These are phyloP conservation scores for Istiophorus platypterus DNA, from an alignment of 2,113 vertebrate species.

Conservation along the genomic window DNA sequence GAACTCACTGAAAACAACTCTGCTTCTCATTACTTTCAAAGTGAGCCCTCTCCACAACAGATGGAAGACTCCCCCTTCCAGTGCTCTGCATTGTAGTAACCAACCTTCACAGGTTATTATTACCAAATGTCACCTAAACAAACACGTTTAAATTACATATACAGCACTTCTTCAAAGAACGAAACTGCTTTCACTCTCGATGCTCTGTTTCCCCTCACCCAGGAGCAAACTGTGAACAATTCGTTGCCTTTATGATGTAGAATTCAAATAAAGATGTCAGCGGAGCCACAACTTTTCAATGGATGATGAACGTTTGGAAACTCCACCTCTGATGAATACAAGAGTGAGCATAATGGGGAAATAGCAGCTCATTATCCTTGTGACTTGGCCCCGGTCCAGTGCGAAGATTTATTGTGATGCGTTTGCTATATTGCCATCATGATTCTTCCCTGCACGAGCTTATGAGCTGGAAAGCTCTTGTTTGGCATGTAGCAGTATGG, in stretches of 20 bases:
- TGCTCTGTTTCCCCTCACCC: background rate
- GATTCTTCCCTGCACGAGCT: constrained; percentile 79
- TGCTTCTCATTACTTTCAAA: constrained; percentile 45
- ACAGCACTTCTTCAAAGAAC: constrained; percentile 8
- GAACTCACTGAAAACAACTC: constrained; percentile 46
- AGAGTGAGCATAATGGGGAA: constrained; percentile 67
- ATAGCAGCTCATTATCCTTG: constrained; percentile 76
- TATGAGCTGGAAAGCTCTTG: constrained; percentile 78
- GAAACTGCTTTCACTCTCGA: background rate
- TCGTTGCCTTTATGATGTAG: constrained; percentile 27
- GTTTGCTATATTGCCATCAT: constrained; percentile 74
- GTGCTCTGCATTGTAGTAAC: constrained; percentile 55
- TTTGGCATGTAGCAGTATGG: constrained; percentile 83
- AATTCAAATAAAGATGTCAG: constrained; percentile 67
- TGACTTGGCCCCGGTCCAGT: constrained; percentile 73
- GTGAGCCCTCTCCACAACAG: constrained; percentile 65
- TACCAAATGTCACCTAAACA: constrained; percentile 65
- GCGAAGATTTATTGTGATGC: constrained; percentile 80
- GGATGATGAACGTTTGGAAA: constrained; percentile 68
- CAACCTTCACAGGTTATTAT: constrained; percentile 66
- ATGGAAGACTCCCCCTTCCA: constrained; percentile 59
- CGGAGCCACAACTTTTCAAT: constrained; percentile 59
- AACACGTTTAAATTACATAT: constrained; percentile 36
- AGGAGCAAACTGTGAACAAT: constrained; percentile 45
- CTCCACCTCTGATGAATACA: constrained; percentile 70